Evolutionary conservation across 2,113 vertebrate genomes (phyloP).

Genomic region (Nerophis lumbriciformis): DNA sequence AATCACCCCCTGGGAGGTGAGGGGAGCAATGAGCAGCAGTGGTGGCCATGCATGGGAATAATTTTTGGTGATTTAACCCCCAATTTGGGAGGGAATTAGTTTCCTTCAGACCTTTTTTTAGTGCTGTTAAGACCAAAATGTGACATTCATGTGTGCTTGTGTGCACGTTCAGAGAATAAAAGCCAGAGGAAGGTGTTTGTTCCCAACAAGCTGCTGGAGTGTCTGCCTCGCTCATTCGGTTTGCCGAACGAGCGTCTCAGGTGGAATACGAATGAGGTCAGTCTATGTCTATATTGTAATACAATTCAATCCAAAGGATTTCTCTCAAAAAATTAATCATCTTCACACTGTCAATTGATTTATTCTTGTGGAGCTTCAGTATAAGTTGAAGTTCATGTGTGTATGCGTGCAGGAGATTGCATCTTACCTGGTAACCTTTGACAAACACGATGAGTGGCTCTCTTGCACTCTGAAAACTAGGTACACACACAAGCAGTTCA

Average conservation of each 20-base stretch:
- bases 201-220: constrained; percentile 85
- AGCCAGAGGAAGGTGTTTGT: constrained; percentile 83
- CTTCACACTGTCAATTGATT: background rate
- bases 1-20: too few relatives aligned
- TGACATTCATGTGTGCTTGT: background rate
- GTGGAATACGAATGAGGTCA: constrained; percentile 90
- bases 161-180: constrained; percentile 62
- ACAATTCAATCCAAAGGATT: too few relatives aligned
- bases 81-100: too few relatives aligned
- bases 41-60: too few relatives aligned
- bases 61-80: too few relatives aligned
- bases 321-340: too few relatives aligned
- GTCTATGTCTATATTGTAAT: background rate
- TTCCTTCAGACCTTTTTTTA: too few relatives aligned
- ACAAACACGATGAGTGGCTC: constrained; percentile 87
- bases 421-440: constrained; percentile 84
- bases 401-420: constrained; percentile 77
- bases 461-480: constrained; percentile 82
- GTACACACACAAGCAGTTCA: constrained; percentile 43
- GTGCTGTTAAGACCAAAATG: too few relatives aligned
- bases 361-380: background rate
- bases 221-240: constrained; percentile 75
- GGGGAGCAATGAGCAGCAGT: too few relatives aligned
- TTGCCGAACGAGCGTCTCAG: constrained; percentile 81
- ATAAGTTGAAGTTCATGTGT: background rate